phyloP scores from a whole-genome alignment of 1,140 invertebrate species.

The Drosophila seguyi region DNA sequence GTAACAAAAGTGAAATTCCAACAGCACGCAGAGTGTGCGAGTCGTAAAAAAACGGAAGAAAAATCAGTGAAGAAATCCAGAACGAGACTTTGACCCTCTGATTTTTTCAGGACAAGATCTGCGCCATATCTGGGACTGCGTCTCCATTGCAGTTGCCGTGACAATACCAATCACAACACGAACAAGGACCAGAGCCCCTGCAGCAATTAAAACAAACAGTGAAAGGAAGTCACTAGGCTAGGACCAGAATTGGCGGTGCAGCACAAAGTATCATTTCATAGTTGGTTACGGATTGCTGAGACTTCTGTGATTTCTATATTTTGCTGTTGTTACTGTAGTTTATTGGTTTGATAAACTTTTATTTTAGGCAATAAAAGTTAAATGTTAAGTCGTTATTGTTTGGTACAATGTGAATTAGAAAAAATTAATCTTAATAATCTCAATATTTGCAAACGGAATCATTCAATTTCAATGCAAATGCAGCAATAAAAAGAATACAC shows the following conservation, averaged over 20 bases:
- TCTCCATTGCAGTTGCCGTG: constrained; percentile 67
- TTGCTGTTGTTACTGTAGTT: neutral
- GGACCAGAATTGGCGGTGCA: constrained; percentile 64
- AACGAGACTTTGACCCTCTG: constrained; percentile 21
- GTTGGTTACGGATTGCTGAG: neutral
- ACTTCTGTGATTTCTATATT: neutral
- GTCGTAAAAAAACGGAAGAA: constrained; percentile 19
- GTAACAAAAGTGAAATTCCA: constrained; percentile 68
- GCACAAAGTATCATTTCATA: constrained; percentile 33
- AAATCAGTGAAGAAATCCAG: constrained; percentile 7
- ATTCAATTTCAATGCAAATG: too few species aligned
- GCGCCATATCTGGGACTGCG: constrained; percentile 19
- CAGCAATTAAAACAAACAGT: constrained; percentile 24
- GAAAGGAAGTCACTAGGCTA: constrained; percentile 28
- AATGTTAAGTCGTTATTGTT: neutral
- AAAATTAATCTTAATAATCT: too few species aligned
- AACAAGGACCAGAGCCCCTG: constrained; percentile 36
- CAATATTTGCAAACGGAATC: too few species aligned
- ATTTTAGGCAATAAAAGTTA: neutral
- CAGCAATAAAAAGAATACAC: too few species aligned
- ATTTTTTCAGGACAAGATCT: constrained; percentile 46
- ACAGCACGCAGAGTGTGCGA: constrained; percentile 60
- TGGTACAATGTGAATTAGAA: neutral
- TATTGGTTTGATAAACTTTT: too few species aligned
- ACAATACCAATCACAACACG: constrained; percentile 70